Percentiles rank a stretch among this genome's conserved stretches.
Conservation (phyloP, 2,888 invertebrate species). For the Abscondita cerata region DNA sequence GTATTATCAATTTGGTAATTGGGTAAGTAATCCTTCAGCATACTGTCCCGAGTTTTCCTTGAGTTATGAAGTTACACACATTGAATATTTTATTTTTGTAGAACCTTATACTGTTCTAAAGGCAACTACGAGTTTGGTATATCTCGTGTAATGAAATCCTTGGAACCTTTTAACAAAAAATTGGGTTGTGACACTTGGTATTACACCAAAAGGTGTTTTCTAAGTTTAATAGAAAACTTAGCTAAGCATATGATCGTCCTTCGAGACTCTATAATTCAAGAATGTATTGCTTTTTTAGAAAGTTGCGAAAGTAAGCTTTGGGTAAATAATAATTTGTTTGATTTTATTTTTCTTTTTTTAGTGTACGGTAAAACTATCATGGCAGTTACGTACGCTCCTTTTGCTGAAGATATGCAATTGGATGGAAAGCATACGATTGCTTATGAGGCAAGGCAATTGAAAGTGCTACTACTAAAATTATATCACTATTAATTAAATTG, state of each 20-base stretch:
- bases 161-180: slow-evolving; percentile 93
- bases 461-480: slow-evolving; percentile 78
- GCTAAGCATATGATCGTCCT: slow-evolving; percentile 90
- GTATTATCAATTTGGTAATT: slow-evolving; percentile 98
- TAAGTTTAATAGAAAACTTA: slow-evolving; percentile 90
- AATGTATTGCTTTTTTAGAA: slow-evolving; percentile 87
- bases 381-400: slow-evolving; percentile 81
- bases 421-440: slow-evolving; percentile 88
- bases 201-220: slow-evolving; percentile 94
- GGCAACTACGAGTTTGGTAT: slow-evolving; percentile 99
- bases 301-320: slow-evolving; percentile 77
- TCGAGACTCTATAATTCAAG: slow-evolving; percentile 84
- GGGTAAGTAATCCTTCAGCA: slow-evolving; percentile 65
- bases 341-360: slow-evolving; percentile 54
- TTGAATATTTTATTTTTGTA: too few relatives aligned
- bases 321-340: neutral
- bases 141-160: slow-evolving; percentile 94
- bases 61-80: too few relatives aligned
- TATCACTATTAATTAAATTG: slow-evolving; percentile 55
- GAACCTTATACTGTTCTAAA: slow-evolving; percentile 96
- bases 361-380: slow-evolving; percentile 85
- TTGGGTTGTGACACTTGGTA: slow-evolving; percentile 99
- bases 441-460: slow-evolving; percentile 85
- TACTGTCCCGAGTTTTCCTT: too few relatives aligned
- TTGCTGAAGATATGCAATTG: slow-evolving; percentile 73